These are phyloP conservation scores for Heliocidaris erythrogramma DNA, from an alignment of 35 echinoderm and acorn worm genomes.

Conservation along the genomic window DNA sequence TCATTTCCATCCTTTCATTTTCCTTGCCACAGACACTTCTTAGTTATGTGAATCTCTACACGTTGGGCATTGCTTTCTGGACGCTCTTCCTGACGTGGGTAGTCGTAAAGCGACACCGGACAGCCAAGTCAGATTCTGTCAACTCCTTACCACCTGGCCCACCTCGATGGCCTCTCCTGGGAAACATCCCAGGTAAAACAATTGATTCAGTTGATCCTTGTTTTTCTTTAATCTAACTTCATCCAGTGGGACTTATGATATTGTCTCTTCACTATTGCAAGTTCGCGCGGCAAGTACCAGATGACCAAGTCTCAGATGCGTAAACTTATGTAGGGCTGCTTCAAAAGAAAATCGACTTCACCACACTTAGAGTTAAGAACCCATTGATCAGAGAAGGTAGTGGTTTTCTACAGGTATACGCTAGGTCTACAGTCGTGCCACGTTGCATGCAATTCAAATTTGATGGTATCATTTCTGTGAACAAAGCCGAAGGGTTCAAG, in stretches of 20 bases:
- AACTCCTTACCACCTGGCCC: not conserved
- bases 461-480: too few species aligned
- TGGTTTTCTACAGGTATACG: too few species aligned
- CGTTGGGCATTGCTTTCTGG: not conserved
- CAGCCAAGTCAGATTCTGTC: not conserved
- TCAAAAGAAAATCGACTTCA: too few species aligned
- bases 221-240: too few species aligned
- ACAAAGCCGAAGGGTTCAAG: too few species aligned
- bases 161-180: not conserved
- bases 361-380: too few species aligned
- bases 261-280: too few species aligned
- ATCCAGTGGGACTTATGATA: too few species aligned
- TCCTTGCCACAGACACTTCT: not conserved
- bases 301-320: too few species aligned
- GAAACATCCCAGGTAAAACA: constrained; percentile 4
- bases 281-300: too few species aligned
- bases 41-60: not conserved
- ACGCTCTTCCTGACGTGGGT: not conserved
- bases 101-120: not conserved
- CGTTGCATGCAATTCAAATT: not conserved
- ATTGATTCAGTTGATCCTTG: not conserved
- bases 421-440: not conserved
- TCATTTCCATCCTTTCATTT: not conserved
- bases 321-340: too few species aligned
- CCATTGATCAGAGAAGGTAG: too few species aligned